Evolutionary conservation across 2,113 vertebrate species (phyloP).

Genomic region (Misgurnus mizolepis): DNA sequence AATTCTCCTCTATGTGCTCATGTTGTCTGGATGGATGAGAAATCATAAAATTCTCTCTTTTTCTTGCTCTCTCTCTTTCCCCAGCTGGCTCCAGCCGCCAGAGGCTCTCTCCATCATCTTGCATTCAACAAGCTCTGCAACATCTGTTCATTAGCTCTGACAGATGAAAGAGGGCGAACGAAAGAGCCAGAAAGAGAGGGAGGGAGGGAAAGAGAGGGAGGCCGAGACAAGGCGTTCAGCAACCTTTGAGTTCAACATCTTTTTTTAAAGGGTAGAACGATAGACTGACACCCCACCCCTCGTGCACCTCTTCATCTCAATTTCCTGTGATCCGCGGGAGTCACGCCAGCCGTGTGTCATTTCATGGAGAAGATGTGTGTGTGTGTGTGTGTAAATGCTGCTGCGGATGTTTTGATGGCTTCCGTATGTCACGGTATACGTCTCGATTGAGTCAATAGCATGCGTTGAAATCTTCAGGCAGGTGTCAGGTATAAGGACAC

Average conservation of each 20-base stretch:
- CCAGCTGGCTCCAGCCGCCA: constrained; percentile 69
- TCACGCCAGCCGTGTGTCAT: not conserved
- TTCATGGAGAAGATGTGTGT: not conserved
- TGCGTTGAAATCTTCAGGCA: constrained; percentile 43
- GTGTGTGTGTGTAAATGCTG: not conserved
- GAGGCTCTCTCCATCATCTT: constrained; percentile 72
- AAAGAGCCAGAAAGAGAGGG: constrained; percentile 40
- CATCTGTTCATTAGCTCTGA: constrained; percentile 81
- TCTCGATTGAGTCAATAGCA: not conserved
- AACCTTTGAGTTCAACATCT: constrained; percentile 25
- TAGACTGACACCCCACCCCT: constrained; percentile 23
- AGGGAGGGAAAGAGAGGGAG: not conserved
- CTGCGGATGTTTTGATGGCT: not conserved
- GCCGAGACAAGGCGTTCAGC: constrained; percentile 8
- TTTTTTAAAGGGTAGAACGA: constrained; percentile 22
- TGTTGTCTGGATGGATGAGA: constrained; percentile 58
- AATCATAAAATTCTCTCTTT: constrained; percentile 60
- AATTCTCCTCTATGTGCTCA: not conserved
- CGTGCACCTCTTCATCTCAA: constrained; percentile 4
- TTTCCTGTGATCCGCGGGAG: constrained; percentile 7
- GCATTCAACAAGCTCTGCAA: constrained; percentile 73
- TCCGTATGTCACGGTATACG: not conserved
- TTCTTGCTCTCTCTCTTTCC: constrained; percentile 48
- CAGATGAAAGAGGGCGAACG: constrained; percentile 69
- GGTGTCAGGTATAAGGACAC: constrained; percentile 47